These are phyloP conservation scores for Mus spicilegus DNA, from an alignment of 2,113 vertebrate genomes.

Conservation along the genomic window DNA sequence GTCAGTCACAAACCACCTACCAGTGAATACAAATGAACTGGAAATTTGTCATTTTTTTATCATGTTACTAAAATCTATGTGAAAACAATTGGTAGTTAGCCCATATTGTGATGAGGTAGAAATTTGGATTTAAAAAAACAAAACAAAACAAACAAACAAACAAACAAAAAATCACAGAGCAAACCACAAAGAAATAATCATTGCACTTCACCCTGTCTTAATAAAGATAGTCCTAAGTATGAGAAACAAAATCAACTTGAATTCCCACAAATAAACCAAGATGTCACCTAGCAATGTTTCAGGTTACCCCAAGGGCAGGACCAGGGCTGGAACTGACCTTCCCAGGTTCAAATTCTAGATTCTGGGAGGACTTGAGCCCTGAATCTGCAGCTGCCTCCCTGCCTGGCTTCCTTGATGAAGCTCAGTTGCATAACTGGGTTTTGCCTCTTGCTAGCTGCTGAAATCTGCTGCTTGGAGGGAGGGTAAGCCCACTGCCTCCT, in stretches of 20 bases:
- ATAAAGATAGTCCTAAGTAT: neutral
- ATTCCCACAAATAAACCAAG: neutral
- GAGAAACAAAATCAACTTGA: neutral
- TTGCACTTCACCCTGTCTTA: constrained; percentile 7
- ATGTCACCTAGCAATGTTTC: neutral
- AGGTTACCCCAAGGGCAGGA: neutral
- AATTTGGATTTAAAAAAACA: neutral
- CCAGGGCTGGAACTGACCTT: neutral
- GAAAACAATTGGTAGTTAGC: neutral
- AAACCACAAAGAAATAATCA: constrained; percentile 29
- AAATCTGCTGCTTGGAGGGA: neutral
- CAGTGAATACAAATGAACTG: neutral
- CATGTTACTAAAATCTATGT: neutral
- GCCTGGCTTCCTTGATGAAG: neutral
- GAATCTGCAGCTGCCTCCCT: neutral
- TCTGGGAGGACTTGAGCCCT: neutral
- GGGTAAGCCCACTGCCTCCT: neutral
- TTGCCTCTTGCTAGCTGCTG: neutral
- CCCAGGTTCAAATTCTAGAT: neutral
- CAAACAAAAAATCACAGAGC: neutral
- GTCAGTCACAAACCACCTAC: constrained; percentile 35
- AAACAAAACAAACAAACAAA: too few species aligned
- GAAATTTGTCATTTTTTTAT: neutral
- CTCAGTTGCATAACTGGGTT: neutral
- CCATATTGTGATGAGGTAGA: neutral